Percentiles rank a stretch among this genome's conserved stretches.
Evolutionary conservation across 2,888 invertebrate species (phyloP).

Genomic region (Habrosyne pyritoides): DNA sequence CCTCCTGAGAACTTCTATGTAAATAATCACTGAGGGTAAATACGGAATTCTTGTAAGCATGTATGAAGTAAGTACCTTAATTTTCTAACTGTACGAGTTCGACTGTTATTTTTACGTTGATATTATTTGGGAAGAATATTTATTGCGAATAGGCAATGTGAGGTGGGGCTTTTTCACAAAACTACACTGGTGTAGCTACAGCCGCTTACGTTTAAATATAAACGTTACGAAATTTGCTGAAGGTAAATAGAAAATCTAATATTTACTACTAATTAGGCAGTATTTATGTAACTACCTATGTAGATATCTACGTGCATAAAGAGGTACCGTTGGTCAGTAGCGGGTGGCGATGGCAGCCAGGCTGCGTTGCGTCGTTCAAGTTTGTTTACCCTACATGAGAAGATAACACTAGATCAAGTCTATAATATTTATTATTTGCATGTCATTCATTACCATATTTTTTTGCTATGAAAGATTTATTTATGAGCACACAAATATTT

Average conservation of each 20-base stretch:
- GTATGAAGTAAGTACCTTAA: slow-evolving; percentile 52
- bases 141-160: slow-evolving; percentile 13
- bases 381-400: slow-evolving; percentile 44
- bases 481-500: slow-evolving; percentile 7
- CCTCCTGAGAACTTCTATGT: slow-evolving; percentile 77
- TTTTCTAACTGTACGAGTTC: slow-evolving; percentile 54
- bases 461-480: slow-evolving; percentile 45
- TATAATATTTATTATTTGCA: slow-evolving; percentile 43
- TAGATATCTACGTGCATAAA: not conserved
- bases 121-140: slow-evolving; percentile 28
- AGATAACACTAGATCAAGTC: slow-evolving; percentile 35
- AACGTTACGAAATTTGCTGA: not conserved
- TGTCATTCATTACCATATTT: slow-evolving; percentile 56
- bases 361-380: slow-evolving; percentile 37
- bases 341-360: slow-evolving; percentile 26
- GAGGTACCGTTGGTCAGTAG: slow-evolving; percentile 51
- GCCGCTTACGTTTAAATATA: too few relatives aligned
- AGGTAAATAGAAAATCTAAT: not conserved
- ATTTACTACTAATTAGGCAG: not conserved
- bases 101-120: slow-evolving; percentile 32
- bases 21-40: slow-evolving; percentile 73
- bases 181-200: not conserved
- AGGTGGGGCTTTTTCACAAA: too few relatives aligned
- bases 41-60: slow-evolving; percentile 73
- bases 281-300: slow-evolving; percentile 20